Base-by-base conservation (phyloP, 92 coral and sea anemone genomes). In the Muricea muricata region DNA sequence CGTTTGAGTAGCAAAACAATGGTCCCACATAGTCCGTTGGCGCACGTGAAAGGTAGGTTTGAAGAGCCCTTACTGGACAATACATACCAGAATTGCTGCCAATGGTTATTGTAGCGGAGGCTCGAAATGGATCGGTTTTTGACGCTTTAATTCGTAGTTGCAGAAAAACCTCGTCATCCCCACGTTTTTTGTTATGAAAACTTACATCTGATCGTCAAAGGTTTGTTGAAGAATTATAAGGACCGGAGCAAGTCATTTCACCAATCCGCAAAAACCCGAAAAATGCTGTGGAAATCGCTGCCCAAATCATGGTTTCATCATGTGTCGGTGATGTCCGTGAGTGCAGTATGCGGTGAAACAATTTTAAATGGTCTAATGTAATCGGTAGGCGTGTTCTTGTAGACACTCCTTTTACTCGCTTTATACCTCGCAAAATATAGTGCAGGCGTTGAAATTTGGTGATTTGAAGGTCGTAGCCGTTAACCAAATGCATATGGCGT, bases 231-330 rank as follows among this genome's bases (percentile, higher is more conserved):
- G n/a, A 41, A 24, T 71, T 25, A 35, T 12, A 83, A 3, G 4
- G 28, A 2, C 26, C 8, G 69, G 73, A 65, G 66, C 88, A 84
- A 24, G 91, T 88, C 28, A 88, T 42, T 42, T 88, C 88, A 24
- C 88, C 81, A 6, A 88, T 48, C 31, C 85, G 39, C 7, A 84
- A 54, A 28, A 83, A 85, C 20, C 88, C 88, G 40, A 87, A 87
- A 54, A 87, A 87, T 0, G 87, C 91, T 0, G 83, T 26, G 2
- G 84, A 60, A 80, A 82, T 83, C 24, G 79, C 71, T 0, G 88
- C 85, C 82, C n/a, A n/a, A n/a, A n/a, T n/a, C n/a, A n/a, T n/a
- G n/a, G n/a, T n/a, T n/a, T n/a, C n/a, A n/a, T n/a, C n/a, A n/a
- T n/a, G n/a, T n/a, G n/a, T n/a, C n/a, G n/a, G n/a, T n/a, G n/a